Conservation (phyloP, 2,113 vertebrate genomes). For the Tachysurus fulvidraco region DNA sequence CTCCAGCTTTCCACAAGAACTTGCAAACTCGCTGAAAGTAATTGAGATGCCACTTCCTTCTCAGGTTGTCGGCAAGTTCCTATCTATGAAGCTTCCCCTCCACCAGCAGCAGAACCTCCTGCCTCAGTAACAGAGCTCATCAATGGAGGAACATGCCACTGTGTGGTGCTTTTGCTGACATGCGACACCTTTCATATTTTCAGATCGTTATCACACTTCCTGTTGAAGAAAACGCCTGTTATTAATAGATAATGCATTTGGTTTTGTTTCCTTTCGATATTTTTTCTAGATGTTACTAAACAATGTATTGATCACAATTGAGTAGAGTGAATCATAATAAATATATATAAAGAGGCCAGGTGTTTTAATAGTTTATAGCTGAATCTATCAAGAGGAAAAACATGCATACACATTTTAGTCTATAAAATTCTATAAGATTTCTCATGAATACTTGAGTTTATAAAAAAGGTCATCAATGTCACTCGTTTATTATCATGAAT, state of each 20-base stretch:
- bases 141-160: conserved; percentile 27
- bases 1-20: conserved; percentile 31
- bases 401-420: neutral
- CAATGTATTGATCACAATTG: conserved; percentile 13
- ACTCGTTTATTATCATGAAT: neutral
- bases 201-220: conserved; percentile 54
- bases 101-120: conserved; percentile 26
- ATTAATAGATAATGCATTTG: conserved; percentile 49
- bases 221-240: conserved; percentile 49
- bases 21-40: conserved; percentile 34
- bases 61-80: conserved; percentile 43
- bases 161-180: conserved; percentile 42
- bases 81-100: conserved; percentile 40
- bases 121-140: conserved; percentile 35
- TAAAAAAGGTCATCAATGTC: neutral
- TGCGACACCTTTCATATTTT: conserved; percentile 46
- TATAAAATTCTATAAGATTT: neutral
- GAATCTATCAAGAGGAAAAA: neutral
- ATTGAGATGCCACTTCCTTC: conserved; percentile 56
- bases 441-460: neutral
- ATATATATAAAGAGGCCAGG: neutral
- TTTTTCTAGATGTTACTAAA: neutral
- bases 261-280: conserved; percentile 21
- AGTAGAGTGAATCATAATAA: neutral
- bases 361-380: neutral